Evolutionary conservation across 2,797 vertebrate genomes (phyloP), one percentile per base, ranked within the genome.

Genomic region (Propithecus deckenii): DNA sequence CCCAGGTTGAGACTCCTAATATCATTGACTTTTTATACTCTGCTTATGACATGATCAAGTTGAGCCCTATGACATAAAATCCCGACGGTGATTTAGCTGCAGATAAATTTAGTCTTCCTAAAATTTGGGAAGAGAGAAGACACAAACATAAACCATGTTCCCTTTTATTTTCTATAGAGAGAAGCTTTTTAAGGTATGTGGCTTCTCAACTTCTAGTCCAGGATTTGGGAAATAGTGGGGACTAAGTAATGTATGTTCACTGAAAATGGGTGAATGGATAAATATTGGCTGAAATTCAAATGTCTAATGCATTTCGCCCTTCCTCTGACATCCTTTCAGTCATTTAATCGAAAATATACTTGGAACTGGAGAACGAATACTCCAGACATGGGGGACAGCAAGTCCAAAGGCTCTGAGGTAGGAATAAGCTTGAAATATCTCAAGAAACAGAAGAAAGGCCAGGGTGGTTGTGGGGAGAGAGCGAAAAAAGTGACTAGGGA

Each of bases 21-120:
- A 85, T 22, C 94, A 95, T 91, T 95, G 91, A 69, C 41, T 92
- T 97, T 91, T 94, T 88, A 91, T 95, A 89, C 95, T 89, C 83
- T 89, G 74, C 86, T 94, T 86, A 80, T 0, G 2, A 88, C 69
- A 84, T 55, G 69, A 61, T 80, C 25, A 23, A 86, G n/a, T 81
- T 35, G 13, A 80, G 83, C 20, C 61, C 50, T 75, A 86, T 71
- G 74, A 41, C 69, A 80, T 75, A 76, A 91, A 94, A 32, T 74
- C 65, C 65, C 67, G 23, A 48, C 28, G 65, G 57, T 75, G 63
- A 76, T 57, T 96, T 91, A 50, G n/a, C 32, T 80, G 2, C 35
- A 63, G 83, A 96, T 91, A 46, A 76, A 75, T 90, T 93, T 69
- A 59, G 25, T 78, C 83, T 63, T 79, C 59, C 32, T 97, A 43